Evolutionary conservation across 2,113 vertebrate species (phyloP).

Genomic region (Oryctolagus cuniculus): mOryCun1.1 NC_091436.1:120070001-120070500

Average conservation of each 20-base stretch:
- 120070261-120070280: too few relatives aligned
- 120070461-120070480: neutral
- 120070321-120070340: neutral
- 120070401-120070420: neutral
- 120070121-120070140: neutral
- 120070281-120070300: neutral
- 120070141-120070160: neutral
- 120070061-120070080: neutral
- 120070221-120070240: neutral
- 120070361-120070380: neutral
- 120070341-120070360: neutral
- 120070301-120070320: neutral
- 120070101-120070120: neutral
- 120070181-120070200: neutral
- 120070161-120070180: neutral
- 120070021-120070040: neutral
- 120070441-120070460: neutral
- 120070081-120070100: neutral
- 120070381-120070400: neutral
- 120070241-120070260: neutral
- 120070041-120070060: neutral
- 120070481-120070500: neutral
- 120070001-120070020: neutral
- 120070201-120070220: neutral
- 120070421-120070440: neutral